phyloP scores from a whole-genome alignment of 2,888 invertebrate genomes.

The Acleris emargana region DNA sequence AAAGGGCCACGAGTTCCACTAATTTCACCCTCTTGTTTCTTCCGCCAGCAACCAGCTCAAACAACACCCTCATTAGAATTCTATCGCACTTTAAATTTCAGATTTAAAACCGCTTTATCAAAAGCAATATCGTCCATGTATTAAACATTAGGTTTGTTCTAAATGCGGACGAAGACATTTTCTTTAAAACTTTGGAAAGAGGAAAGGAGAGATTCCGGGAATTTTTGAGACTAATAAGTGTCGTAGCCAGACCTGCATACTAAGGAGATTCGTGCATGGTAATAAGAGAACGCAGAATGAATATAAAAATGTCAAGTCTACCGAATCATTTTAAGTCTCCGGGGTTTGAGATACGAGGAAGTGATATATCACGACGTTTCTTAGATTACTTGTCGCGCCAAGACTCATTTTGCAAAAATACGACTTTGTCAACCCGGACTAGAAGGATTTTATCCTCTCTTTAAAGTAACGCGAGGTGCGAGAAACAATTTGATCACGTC shows the following conservation, averaged over 20 bases:
- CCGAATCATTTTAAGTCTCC: constrained; percentile 67
- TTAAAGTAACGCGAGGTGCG: constrained; percentile 3
- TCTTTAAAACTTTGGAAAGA: constrained; percentile 63
- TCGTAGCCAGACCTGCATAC: constrained; percentile 74
- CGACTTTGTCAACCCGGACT: neutral
- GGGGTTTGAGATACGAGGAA: constrained; percentile 38
- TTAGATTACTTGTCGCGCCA: constrained; percentile 29
- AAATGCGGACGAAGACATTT: constrained; percentile 69
- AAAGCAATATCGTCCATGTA: constrained; percentile 81
- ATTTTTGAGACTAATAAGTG: constrained; percentile 83
- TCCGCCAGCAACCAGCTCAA: constrained; percentile 52
- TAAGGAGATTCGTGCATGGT: constrained; percentile 75
- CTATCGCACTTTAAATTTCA: constrained; percentile 80
- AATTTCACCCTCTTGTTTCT: constrained; percentile 11
- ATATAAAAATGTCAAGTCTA: constrained; percentile 71
- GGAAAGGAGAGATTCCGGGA: constrained; percentile 67
- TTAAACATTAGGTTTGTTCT: constrained; percentile 78
- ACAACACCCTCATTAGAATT: constrained; percentile 80
- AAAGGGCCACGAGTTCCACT: constrained; percentile 8
- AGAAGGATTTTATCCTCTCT: constrained; percentile 1
- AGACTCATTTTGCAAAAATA: constrained; percentile 30
- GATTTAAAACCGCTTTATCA: constrained; percentile 82
- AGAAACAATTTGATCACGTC: constrained; percentile 26
- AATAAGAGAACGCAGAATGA: constrained; percentile 71
- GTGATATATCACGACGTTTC: constrained; percentile 29